Base-by-base conservation (phyloP, 2,888 invertebrate genomes). In the Tiliacea aurago region DNA sequence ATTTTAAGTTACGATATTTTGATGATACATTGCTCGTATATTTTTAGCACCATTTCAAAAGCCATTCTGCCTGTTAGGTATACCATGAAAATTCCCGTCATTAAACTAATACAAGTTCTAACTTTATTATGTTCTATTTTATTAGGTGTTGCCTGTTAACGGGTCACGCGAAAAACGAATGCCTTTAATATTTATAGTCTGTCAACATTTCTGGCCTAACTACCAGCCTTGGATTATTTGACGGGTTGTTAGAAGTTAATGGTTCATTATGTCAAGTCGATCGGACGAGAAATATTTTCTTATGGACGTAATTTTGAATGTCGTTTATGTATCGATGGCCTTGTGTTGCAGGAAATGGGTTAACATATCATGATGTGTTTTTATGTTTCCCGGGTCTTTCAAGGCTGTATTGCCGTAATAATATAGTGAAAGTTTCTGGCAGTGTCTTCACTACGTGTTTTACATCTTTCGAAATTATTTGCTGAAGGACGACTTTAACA, bases 141-240 rank as follows among this genome's bases (percentile, higher is more conserved):
- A 84, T 69, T 78, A 59, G 71, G 71, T 76, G 69, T 80, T 65
- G 20, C 43, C 56, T 56, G 67, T 80, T 63, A 84, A 73, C 23
- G 11, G 61, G 70, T 77, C 85, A 80, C 55, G 80, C 72, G 47
- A 75, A 77, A 80, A 84, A 78, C 75, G 55, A 73, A 84, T 71
- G 75, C 45, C 69, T 64, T 62, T 65, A 75, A 81, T 83, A 85
- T 84, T 84, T 76, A 85, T 75, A 53, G 78, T 70, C 69, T 75
- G 77, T 73, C 73, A 79, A 79, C 79, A 47, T 69, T 70, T 63
- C 56, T 67, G 15, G 65, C 70, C 51, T 79, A 84, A 85, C 75
- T 76, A 55, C 73, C 79, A 66, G 1, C 85, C 81, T 85, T 77
- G 78, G 75, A 33, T 77, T 64, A 70, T 43, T 63, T 79, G 78